Evolutionary conservation across 2,888 invertebrate species (phyloP), one percentile per base, ranked within the genome.

Genomic region (Heliconius charithonia): DNA sequence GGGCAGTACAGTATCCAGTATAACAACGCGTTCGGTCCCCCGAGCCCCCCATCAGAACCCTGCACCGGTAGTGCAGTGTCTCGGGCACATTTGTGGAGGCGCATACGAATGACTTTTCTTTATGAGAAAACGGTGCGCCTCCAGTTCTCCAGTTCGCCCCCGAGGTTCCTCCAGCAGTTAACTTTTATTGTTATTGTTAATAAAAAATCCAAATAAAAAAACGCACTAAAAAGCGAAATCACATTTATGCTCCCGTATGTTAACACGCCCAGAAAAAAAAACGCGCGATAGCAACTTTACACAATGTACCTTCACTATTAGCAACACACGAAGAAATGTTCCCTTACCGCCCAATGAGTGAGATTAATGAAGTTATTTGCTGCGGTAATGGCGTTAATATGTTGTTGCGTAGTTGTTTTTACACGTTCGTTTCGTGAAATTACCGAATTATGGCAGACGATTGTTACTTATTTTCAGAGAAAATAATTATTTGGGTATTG

Each of bases 301-400:
- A 37, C 41, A 75, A 69, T 59, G 78, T 72, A 66, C 73, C 67
- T 56, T n/a, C 45, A 59, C 66, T 73, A 32, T 62, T 74, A 27
- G 45, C 67, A 56, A 74, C 78, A 59, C 74, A 69, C n/a, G 59
- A 29, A 59, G 65, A 69, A 78, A 62, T 25, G 67, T 69, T 74
- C 59, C 67, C 59, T 77, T 51, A 22, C 41, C 41, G 66, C 45
- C 62, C 62, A 62, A 78, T 78, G 73, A 45, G 67, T 32, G 41
- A 59, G 72, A 77, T 74, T 69, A 74, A 78, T 65, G 29, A 69
- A 62, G 74, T 69, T 69, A 77, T 73, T 66, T 59, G 63, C 37
- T 6, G 56, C 1, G 27, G 66, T 77, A 59, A 77, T 56, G 56
- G 25, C 37, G 22, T 77, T 73, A 73, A 66, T 77, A 66, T 59